Conservation (phyloP, 2,888 invertebrate species). For the Dimorphilus gyrociliatus region DNA sequence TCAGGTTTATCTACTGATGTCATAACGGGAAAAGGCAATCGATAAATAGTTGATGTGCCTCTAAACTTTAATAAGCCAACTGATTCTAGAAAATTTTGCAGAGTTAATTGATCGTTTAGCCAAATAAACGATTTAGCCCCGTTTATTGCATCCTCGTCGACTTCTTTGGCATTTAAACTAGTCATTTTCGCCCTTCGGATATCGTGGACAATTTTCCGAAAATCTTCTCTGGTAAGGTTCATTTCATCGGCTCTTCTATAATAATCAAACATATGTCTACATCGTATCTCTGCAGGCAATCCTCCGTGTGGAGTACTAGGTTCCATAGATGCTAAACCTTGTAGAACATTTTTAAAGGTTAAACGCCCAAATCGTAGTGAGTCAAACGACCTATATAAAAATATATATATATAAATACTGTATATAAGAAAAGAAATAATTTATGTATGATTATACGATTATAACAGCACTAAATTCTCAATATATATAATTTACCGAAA, state of each 20-base stretch:
- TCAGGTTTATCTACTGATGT: no score
- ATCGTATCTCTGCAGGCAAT: slow-evolving; percentile 49
- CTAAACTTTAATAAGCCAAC: slow-evolving; percentile 50
- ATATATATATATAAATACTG: no score
- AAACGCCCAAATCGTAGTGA: slow-evolving; percentile 21
- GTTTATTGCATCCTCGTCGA: slow-evolving; percentile 44
- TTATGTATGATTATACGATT: no score
- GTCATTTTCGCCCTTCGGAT: slow-evolving; percentile 44
- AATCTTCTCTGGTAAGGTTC: no score
- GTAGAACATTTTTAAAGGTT: slow-evolving; percentile 35
- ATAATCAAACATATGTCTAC: slow-evolving; percentile 53
- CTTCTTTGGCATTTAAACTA: slow-evolving; percentile 42
- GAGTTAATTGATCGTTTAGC: slow-evolving; percentile 22
- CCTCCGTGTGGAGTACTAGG: slow-evolving; percentile 50
- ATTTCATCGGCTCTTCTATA: no score
- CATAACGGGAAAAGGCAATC: no score
- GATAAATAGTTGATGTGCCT: slow-evolving; percentile 50
- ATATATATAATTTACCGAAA: no score
- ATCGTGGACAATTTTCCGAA: slow-evolving; percentile 43
- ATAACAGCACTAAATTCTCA: background rate
- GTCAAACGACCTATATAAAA: slow-evolving; percentile 28
- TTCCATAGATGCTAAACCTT: slow-evolving; percentile 50
- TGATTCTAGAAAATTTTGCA: slow-evolving; percentile 46
- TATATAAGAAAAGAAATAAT: no score
- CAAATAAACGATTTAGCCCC: slow-evolving; percentile 37